Evolutionary conservation across 2,888 invertebrate species (phyloP).

Genomic region (Rhodophaea formosa): DNA sequence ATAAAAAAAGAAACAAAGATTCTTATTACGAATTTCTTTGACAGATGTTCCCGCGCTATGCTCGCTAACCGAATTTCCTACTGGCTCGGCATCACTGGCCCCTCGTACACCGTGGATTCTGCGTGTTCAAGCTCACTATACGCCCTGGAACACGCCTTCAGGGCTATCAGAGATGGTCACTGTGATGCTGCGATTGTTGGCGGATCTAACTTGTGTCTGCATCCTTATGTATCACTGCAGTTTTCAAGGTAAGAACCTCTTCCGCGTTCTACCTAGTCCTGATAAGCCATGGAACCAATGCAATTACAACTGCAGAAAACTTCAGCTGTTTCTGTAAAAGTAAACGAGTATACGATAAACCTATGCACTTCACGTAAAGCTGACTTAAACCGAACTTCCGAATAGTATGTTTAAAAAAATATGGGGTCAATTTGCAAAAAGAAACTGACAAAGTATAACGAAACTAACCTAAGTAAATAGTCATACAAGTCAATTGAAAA

Average conservation of each 20-base stretch:
- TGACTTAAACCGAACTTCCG: too few species aligned
- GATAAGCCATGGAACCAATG: too few species aligned
- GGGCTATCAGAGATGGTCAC: constrained; percentile 87
- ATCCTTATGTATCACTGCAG: constrained; percentile 93
- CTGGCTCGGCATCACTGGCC: constrained; percentile 92
- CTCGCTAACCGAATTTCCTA: constrained; percentile 95
- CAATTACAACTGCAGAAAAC: too few species aligned
- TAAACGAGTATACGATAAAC: too few species aligned
- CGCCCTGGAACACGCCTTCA: constrained; percentile 91
- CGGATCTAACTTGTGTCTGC: constrained; percentile 91
- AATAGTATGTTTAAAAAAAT: too few species aligned
- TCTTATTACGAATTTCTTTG: constrained; percentile 12
- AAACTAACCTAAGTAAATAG: too few species aligned
- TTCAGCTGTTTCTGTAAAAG: too few species aligned
- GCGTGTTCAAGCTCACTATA: constrained; percentile 97
- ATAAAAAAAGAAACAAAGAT: not conserved
- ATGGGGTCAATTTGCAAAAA: too few species aligned
- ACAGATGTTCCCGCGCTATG: constrained; percentile 93
- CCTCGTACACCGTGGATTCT: constrained; percentile 93
- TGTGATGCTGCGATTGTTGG: constrained; percentile 95
- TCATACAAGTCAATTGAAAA: too few species aligned
- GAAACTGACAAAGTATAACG: too few species aligned
- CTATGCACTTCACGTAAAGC: too few species aligned
- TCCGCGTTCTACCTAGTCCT: too few species aligned
- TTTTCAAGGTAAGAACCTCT: constrained; percentile 83